Evolutionary conservation across 2,888 invertebrate genomes (phyloP).

Genomic region (Theodoxus fluviatilis): DNA sequence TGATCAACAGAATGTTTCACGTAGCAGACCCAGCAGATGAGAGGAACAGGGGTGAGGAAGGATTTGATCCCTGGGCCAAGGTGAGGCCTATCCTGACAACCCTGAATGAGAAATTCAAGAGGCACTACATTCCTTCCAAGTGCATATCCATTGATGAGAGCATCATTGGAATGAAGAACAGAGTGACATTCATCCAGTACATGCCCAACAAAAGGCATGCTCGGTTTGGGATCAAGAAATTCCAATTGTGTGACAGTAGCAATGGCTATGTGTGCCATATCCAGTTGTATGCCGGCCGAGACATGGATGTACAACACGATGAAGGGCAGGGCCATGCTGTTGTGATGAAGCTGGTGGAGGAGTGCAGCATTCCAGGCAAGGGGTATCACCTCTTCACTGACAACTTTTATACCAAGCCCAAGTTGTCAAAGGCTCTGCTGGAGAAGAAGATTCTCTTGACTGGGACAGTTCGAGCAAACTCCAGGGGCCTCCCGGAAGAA

Average conservation of each 20-base stretch:
- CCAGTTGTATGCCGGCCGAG: conserved; percentile 25
- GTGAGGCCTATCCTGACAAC: conserved; percentile 20
- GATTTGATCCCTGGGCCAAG: conserved; percentile 29
- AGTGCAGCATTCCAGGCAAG: conserved; percentile 19
- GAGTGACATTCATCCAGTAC: conserved; percentile 21
- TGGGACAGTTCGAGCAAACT: conserved; percentile 27
- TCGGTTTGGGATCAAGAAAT: conserved; percentile 27
- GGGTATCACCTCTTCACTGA: conserved; percentile 25
- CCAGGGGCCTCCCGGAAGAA: too few relatives aligned
- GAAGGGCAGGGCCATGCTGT: too few relatives aligned
- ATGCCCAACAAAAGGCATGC: conserved; percentile 28
- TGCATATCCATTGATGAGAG: conserved; percentile 22
- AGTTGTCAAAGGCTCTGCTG: conserved; percentile 21
- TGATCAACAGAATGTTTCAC: conserved; percentile 21
- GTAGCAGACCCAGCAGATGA: background rate
- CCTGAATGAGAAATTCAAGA: conserved; percentile 20
- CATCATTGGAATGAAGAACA: conserved; percentile 30
- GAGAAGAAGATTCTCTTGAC: conserved; percentile 22
- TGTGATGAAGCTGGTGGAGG: too few relatives aligned
- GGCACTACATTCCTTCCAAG: conserved; percentile 19
- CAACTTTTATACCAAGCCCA: conserved; percentile 27
- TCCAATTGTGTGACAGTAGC: conserved; percentile 20
- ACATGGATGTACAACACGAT: conserved; percentile 18
- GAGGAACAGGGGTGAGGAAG: conserved; percentile 12
- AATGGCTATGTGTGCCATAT: conserved; percentile 24